Percentiles rank a stretch among this genome's conserved stretches.
Evolutionary conservation across 2,888 invertebrate genomes (phyloP).

Genomic region (Margaritifera margaritifera): DNA sequence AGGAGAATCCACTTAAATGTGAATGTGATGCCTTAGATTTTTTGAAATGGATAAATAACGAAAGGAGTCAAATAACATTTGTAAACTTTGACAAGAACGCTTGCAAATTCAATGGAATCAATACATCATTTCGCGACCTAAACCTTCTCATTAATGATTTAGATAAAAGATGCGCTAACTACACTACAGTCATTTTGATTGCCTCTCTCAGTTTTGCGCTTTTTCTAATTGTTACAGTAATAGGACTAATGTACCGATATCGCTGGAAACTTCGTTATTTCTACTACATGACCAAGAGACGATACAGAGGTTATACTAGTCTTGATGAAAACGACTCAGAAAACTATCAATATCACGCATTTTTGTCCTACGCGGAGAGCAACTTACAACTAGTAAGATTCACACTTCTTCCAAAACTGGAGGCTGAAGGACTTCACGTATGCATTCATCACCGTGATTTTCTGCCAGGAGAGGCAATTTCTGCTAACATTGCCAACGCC

Average conservation of each 20-base stretch:
- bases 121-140: too few species aligned
- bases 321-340: neutral
- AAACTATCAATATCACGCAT: constrained; percentile 33
- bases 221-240: constrained; percentile 14
- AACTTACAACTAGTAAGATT: constrained; percentile 18
- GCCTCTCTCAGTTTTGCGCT: too few species aligned
- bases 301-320: constrained; percentile 12
- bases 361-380: constrained; percentile 32
- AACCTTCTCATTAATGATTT: too few species aligned
- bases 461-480: constrained; percentile 35
- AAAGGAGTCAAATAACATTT: too few species aligned
- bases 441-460: constrained; percentile 46
- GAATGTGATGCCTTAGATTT: constrained; percentile 11
- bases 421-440: constrained; percentile 25
- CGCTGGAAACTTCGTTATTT: constrained; percentile 38
- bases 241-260: constrained; percentile 24
- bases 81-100: too few species aligned
- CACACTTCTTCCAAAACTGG: constrained; percentile 14
- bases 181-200: too few species aligned
- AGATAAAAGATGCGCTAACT: too few species aligned
- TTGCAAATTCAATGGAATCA: too few species aligned
- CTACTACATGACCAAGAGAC: constrained; percentile 22
- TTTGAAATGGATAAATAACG: constrained; percentile 11
- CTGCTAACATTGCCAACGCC: constrained; percentile 40
- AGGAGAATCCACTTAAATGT: constrained; percentile 10